Evolutionary conservation across 2,797 vertebrate genomes (phyloP), one percentile per base, ranked within the genome.

Genomic region (Bovichtus variegatus): DNA sequence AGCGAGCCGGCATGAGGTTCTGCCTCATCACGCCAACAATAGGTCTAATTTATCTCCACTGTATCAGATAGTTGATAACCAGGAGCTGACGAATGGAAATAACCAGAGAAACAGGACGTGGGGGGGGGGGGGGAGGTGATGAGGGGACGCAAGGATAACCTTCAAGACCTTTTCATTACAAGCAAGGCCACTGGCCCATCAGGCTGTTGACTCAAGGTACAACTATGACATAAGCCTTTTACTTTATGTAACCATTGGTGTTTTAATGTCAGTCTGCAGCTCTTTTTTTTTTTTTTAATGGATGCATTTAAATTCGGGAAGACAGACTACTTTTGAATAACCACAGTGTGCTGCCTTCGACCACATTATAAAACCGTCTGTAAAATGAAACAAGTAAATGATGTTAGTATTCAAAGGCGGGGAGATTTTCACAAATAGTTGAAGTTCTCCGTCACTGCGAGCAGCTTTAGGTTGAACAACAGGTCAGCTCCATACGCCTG

Each of bases 11-110:
- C 72, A 63, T 13, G 2, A 61, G 63, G 68, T 86, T 87, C 69
- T 62, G 78, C 81, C 88, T 77, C 71, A 73, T 80, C 73, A 74
- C 18, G 13, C 70, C 73, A 76, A 81, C 74, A 87, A 84, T 73
- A 72, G 67, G 25, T 62, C 54, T 81, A 51, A 88, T 88, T 85
- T 86, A 83, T 88, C 71, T 74, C 53, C 25, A 59, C 57, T 57
- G 18, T 76, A 84, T 87, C 76, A 79, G 59, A 70, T 3, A 41
- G 51, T 53, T 72, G 59, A 89, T 84, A 85, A 84, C 51, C 57
- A 76, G 53, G 23, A 29, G 23, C 36, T 65, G 76, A 59, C 13
- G 5, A 49, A 74, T 31, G 54, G 50, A 87, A 81, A 83, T 55
- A 71, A 74, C 23, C 16, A 53, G 36, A 76, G 44, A 74, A 76